Evolutionary conservation across 2,113 vertebrate genomes (phyloP).

Genomic region (Tachysurus vachellii): DNA sequence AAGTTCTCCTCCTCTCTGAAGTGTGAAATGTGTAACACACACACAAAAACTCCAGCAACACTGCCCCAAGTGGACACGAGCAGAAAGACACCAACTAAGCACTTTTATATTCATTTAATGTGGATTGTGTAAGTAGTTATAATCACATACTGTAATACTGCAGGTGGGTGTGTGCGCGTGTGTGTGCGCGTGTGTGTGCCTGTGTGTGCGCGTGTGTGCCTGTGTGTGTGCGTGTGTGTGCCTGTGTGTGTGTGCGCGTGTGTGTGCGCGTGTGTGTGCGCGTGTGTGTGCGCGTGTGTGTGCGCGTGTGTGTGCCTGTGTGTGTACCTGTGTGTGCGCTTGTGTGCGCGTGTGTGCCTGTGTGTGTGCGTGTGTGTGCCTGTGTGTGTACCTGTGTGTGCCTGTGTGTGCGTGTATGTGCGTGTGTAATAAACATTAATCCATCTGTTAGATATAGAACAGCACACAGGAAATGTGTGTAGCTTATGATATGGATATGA

Average conservation of each 20-base stretch:
- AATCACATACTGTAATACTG: not conserved
- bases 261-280: not conserved
- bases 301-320: no score
- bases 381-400: not conserved
- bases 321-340: no score
- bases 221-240: no score
- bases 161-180: not conserved
- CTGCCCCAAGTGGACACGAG: not conserved
- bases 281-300: not conserved
- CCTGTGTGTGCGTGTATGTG: not conserved
- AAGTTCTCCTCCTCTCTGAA: not conserved
- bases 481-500: not conserved
- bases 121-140: not conserved
- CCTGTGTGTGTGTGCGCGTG: no score
- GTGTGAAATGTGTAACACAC: not conserved
- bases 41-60: not conserved
- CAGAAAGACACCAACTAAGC: not conserved
- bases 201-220: no score
- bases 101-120: not conserved
- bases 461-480: constrained; percentile 34
- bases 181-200: not conserved
- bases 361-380: not conserved
- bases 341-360: not conserved
- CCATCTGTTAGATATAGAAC: constrained; percentile 16
- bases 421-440: constrained; percentile 2